Base-by-base conservation (phyloP, 2,888 invertebrate genomes). In the Tetragonula carbonaria region DNA sequence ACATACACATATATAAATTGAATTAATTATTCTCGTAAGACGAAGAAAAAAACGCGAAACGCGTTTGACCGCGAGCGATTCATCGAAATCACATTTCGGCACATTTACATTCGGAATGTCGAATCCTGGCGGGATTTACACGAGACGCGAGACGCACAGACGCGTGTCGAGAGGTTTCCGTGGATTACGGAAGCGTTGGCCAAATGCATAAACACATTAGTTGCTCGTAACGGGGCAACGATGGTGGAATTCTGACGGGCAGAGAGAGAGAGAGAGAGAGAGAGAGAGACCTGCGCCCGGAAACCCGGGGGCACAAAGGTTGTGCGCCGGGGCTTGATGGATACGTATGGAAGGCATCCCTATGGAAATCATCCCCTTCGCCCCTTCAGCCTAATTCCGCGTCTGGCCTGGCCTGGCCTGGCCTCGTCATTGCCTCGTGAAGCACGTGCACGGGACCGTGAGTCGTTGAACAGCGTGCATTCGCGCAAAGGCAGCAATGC, bases 191-290 rank as follows among this genome's bases (percentile, higher is more conserved):
- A 86, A 87, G 86, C 89, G 89, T 87, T 88, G 87, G 86, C 89
- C 89, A 91, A 91, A 92, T 90, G 92, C 92, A 88, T 91, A 90
- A 91, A 91, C 90, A 88, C 92, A 91, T 92, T 91, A 92, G 91
- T 91, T 90, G 90, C 86, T 87, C 88, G 81, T 88, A 86, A 78
- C 73, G 80, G 66, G 74, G 59, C 51, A 62, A 68, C 45, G 51
- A 21, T 16, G 65, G 59, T 45, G 85, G 70, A 87, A 89, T 84
- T 89, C 78, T 79, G 78, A 80, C 78, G 80, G 78, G 72, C 63
- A 81, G 33, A 33, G 2, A 33, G 33, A 33, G 2, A 33, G 33
- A 33, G 2, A 33, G 33, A 33, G 2, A 33, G 33, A 33, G 33
- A 33, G 33, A 33, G 33, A 33, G 33, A 33, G 33, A 63, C 55